Base-by-base conservation (phyloP, 2,888 invertebrate genomes). In the Microctonus brassicae region DNA sequence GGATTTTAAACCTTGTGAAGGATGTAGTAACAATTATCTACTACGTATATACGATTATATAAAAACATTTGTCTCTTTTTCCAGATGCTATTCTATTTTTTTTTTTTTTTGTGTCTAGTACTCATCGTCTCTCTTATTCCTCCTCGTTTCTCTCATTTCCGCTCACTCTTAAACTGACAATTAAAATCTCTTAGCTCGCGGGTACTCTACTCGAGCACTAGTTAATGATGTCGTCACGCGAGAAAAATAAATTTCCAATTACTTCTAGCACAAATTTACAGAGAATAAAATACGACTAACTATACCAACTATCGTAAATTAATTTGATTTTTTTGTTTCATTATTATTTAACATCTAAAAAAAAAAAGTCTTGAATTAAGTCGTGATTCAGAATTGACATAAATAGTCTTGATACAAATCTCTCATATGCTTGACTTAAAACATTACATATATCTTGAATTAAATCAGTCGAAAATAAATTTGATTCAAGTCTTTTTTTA, bases 241-340 rank as follows among this genome's bases (percentile, higher is more conserved):
- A 20, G 33, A 6, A 33, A 68, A 52, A 53, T 62, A 61, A 55
- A 62, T 58, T 36, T 62, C 52, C 52, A 62, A 69, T 69, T 69
- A 69, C 34, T 34, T 33, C 11, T 26, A 53, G 58, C 34, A 69
- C 36, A 17, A 60, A 69, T n/a, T 69, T 26, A 20, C 24, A 13
- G 34, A 47, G 29, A 20, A n/a, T 13, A 60, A 52, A 39, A 13
- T 52, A 11, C 63, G 55, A 63, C 22, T 52, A 24, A 63, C 47
- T 17, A 52, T 17, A 52, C 22, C 9, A 62, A 62, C 39, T 62
- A 22, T 13, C 26, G 13, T 42, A 22, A n/a, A n/a, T 17, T 5
- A 9, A 6, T 17, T n/a, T n/a, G 17, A n/a, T 13, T 42, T 42
- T 42, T 7, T 55, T 55, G 29, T 29, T 7, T 29, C 7, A 7